Conservation (phyloP, 2,113 vertebrate genomes). For the Pteropus alecto region DNA sequence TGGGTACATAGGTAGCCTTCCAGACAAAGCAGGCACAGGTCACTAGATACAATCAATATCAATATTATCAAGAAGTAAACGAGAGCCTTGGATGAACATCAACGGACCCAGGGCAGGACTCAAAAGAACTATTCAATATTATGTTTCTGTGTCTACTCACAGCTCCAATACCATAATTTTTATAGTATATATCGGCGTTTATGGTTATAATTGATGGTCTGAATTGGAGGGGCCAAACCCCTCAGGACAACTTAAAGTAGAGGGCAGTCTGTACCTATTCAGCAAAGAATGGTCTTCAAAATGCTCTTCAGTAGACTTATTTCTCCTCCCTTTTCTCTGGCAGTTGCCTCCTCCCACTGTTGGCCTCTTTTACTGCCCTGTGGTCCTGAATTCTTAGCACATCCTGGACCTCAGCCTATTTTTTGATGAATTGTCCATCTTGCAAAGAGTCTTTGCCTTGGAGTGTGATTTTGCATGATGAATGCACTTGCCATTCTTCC, state of each 20-base stretch:
- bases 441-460: background rate
- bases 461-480: background rate
- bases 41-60: background rate
- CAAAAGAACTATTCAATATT: background rate
- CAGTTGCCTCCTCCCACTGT: fast-evolving
- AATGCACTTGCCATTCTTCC: background rate
- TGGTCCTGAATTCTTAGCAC: background rate
- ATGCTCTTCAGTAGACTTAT: background rate
- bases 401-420: background rate
- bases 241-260: background rate
- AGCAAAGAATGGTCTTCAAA: background rate
- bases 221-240: background rate
- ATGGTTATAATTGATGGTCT: background rate
- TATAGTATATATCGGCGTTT: too few relatives aligned
- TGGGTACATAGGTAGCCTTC: background rate
- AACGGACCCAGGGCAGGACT: background rate
- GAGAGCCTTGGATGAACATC: background rate
- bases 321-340: background rate
- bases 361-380: background rate
- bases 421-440: background rate
- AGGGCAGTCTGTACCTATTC: background rate
- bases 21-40: background rate
- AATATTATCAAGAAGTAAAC: background rate
- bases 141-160: background rate
- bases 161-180: background rate